Conservation (phyloP, 1,140 invertebrate species). For the Bombus impatiens region DNA sequence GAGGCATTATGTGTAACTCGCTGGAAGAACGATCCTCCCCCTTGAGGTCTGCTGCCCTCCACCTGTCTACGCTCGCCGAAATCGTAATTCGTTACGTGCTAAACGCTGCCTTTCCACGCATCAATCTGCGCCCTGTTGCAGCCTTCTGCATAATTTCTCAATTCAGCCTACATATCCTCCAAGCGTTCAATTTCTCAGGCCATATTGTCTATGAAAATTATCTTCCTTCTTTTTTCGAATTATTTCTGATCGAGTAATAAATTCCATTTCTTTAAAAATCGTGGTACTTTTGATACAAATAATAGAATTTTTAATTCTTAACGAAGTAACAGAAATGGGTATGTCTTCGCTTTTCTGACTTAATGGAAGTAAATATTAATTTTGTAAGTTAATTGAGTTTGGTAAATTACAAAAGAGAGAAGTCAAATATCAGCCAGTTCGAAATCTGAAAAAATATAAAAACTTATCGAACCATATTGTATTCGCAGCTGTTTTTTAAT, state of each 20-base stretch:
- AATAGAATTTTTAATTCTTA: no score
- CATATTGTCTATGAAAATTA: not conserved
- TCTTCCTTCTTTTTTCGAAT: not conserved
- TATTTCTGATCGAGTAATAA: not conserved
- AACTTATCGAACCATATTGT: no score
- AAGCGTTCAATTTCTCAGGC: not conserved
- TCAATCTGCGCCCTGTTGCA: conserved; percentile 31
- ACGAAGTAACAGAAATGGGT: no score
- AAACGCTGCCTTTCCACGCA: conserved; percentile 21
- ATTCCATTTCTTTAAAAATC: no score
- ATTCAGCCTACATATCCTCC: not conserved
- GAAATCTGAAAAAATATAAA: no score
- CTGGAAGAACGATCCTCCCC: conserved; percentile 80
- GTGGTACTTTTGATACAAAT: no score
- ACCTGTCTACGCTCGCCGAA: conserved; percentile 73
- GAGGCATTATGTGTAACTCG: conserved; percentile 82
- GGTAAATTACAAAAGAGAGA: no score
- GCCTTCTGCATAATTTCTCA: conserved; percentile 24
- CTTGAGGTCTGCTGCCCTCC: conserved; percentile 72
- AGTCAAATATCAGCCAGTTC: no score
- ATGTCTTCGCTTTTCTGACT: no score
- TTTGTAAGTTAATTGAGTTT: no score
- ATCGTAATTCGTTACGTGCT: conserved; percentile 71
- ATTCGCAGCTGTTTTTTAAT: no score
- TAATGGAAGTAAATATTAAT: no score